phyloP scores from a whole-genome alignment of 2,113 vertebrate species.

The Dromiciops gliroides region DNA sequence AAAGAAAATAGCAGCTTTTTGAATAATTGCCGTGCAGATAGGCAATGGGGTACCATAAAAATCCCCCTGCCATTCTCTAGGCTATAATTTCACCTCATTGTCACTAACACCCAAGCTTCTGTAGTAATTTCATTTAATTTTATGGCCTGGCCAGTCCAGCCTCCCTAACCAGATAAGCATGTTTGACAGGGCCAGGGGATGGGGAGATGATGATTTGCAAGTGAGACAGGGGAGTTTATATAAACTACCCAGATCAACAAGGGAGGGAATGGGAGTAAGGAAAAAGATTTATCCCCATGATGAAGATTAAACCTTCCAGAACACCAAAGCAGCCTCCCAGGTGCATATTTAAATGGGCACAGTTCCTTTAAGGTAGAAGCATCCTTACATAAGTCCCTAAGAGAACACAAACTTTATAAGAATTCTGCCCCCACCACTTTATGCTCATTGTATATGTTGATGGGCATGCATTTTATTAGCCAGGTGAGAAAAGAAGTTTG shows the following conservation, averaged over 20 bases:
- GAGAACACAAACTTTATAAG: neutral
- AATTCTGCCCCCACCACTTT: neutral
- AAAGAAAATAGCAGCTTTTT: conserved; percentile 59
- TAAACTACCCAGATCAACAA: conserved; percentile 44
- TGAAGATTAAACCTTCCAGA: neutral
- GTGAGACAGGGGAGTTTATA: conserved; percentile 24
- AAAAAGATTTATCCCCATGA: neutral
- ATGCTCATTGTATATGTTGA: neutral
- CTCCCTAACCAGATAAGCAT: conserved; percentile 72
- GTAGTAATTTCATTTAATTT: conserved; percentile 74
- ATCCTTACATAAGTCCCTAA: neutral
- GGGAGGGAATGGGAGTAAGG: neutral
- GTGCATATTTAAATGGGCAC: neutral
- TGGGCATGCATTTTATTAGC: neutral
- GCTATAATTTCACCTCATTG: conserved; percentile 70
- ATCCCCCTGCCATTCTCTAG: conserved; percentile 58
- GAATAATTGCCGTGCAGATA: conserved; percentile 55
- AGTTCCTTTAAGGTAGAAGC: neutral
- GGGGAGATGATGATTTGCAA: conserved; percentile 68
- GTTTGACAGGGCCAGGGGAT: conserved; percentile 59
- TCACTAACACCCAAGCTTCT: conserved; percentile 68
- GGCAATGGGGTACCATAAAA: conserved; percentile 53
- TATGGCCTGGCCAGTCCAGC: conserved; percentile 69
- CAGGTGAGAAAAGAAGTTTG: neutral
- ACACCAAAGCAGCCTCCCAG: neutral